Conservation (phyloP, 1,140 invertebrate species). For the Bombus sibiricus region DNA sequence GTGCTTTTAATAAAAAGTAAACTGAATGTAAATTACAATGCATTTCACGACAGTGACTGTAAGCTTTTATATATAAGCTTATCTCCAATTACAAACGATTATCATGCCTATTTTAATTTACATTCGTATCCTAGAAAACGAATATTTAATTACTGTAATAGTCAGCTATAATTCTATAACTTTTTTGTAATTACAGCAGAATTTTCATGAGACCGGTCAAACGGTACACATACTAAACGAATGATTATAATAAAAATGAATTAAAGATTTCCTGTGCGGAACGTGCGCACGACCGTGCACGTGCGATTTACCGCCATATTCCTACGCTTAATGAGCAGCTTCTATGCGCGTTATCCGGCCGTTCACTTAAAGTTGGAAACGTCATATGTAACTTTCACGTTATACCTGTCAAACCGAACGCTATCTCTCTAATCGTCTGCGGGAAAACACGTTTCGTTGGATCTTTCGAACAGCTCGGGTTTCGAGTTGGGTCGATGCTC, state of each 20-base stretch:
- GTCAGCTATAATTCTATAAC: neutral
- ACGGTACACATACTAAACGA: neutral
- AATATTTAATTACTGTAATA: neutral
- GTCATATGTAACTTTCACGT: constrained; percentile 62
- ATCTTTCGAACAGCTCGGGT: constrained; percentile 28
- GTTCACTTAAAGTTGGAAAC: constrained; percentile 50
- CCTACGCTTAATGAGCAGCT: constrained; percentile 28
- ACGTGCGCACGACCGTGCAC: neutral
- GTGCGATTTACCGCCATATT: neutral
- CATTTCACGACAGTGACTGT: too few species aligned
- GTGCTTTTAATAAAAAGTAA: neutral
- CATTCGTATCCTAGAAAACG: neutral
- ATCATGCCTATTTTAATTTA: neutral
- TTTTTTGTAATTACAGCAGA: neutral
- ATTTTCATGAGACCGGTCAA: neutral
- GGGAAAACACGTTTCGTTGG: constrained; percentile 40
- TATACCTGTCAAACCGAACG: constrained; percentile 27
- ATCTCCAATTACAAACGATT: neutral
- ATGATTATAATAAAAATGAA: neutral
- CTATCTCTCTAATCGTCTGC: constrained; percentile 27
- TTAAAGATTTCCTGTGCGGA: neutral
- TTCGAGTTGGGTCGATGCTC: constrained; percentile 39
- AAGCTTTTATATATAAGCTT: neutral
- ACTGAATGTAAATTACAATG: neutral
- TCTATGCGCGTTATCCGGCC: constrained; percentile 52